Evolutionary conservation across 2,797 vertebrate species (phyloP).

Genomic region (Betta splendens): DNA sequence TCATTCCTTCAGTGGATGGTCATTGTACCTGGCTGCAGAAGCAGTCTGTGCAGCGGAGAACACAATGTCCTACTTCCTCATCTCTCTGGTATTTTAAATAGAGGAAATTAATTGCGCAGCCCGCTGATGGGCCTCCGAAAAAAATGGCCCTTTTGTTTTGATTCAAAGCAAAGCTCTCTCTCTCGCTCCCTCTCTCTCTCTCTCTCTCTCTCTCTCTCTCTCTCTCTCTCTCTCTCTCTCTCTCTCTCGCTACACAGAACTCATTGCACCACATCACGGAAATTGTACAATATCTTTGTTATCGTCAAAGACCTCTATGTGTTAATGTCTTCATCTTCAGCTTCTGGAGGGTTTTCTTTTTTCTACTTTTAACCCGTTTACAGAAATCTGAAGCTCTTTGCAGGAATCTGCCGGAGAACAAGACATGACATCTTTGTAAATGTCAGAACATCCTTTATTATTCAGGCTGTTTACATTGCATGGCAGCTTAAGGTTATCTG

Average conservation of each 20-base stretch:
- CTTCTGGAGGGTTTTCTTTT: slow-evolving; percentile 18
- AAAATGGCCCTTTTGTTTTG: slow-evolving; percentile 46
- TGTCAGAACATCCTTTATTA: slow-evolving; percentile 29
- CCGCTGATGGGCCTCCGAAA: slow-evolving; percentile 44
- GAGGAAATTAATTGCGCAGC: slow-evolving; percentile 47
- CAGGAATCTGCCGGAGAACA: slow-evolving; percentile 23
- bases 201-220: slow-evolving; percentile 6
- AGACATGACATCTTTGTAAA: slow-evolving; percentile 14
- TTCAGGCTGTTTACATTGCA: slow-evolving; percentile 45
- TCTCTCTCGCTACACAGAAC: slow-evolving; percentile 16
- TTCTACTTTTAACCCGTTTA: slow-evolving; percentile 27
- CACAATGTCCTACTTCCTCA: slow-evolving; percentile 48
- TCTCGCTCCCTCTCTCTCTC: slow-evolving; percentile 8
- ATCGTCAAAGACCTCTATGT: slow-evolving; percentile 19
- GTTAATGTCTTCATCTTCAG: slow-evolving; percentile 34
- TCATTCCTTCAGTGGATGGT: slow-evolving; percentile 25
- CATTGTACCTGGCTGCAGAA: slow-evolving; percentile 43
- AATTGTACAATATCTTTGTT: slow-evolving; percentile 23
- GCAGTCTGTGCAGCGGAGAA: slow-evolving; percentile 23
- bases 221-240: slow-evolving; percentile 8
- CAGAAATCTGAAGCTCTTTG: slow-evolving; percentile 16
- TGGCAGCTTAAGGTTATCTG: slow-evolving; percentile 42
- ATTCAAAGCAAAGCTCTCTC: slow-evolving; percentile 42
- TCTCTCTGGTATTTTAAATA: slow-evolving; percentile 40
- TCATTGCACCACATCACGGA: slow-evolving; percentile 21